These are phyloP conservation scores for Hesperophylax magnus DNA, from an alignment of 1,140 invertebrate species.

Conservation along the genomic window DNA sequence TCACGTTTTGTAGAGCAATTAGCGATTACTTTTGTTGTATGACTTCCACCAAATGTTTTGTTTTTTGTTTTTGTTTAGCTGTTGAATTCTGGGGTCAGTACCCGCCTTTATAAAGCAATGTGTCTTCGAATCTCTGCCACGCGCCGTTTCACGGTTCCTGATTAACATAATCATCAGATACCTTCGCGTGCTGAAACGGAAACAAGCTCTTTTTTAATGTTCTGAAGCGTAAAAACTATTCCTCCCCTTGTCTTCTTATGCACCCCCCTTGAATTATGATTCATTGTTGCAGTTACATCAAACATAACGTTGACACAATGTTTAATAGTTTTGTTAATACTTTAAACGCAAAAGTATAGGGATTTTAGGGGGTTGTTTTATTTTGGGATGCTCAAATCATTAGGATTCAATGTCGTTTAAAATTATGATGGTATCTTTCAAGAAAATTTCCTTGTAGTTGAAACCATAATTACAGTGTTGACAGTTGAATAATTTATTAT, in stretches of 20 bases:
- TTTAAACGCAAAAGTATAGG: neutral
- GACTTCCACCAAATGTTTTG: neutral
- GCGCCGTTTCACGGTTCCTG: constrained; percentile 32
- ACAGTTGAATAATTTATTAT: too few relatives aligned
- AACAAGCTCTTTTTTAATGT: neutral
- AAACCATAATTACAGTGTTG: too few relatives aligned
- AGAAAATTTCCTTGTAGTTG: too few relatives aligned
- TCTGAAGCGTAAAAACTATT: constrained; percentile 13
- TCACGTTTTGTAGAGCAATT: too few relatives aligned
- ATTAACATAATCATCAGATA: constrained; percentile 23
- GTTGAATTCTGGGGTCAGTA: constrained; percentile 17
- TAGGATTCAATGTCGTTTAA: neutral
- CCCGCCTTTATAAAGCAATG: neutral
- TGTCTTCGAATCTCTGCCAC: constrained; percentile 23
- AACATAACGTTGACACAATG: neutral
- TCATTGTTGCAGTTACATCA: neutral
- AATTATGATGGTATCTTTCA: neutral
- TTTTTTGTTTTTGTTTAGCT: neutral
- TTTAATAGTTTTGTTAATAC: constrained; percentile 4
- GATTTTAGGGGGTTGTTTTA: neutral
- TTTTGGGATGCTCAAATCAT: constrained; percentile 1
- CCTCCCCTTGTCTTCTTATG: neutral
- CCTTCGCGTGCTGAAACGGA: constrained; percentile 13
- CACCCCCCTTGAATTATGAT: constrained; percentile 3
- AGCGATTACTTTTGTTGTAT: too few relatives aligned